Conservation (phyloP, 2,888 invertebrate species). For the Meiosimyza platycephala region DNA sequence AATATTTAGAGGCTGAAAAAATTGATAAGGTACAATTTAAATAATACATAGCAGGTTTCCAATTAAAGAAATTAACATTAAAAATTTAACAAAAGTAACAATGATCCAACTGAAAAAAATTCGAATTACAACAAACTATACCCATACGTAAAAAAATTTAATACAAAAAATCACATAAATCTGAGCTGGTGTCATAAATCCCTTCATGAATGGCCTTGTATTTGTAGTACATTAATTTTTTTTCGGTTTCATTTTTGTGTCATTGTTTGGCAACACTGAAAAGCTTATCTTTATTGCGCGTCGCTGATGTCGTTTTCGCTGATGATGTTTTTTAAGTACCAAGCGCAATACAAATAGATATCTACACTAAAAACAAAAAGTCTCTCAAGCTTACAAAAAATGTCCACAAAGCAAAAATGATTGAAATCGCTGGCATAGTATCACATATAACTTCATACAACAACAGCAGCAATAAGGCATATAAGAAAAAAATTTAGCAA, state of each 20-base stretch:
- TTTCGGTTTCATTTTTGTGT: background rate
- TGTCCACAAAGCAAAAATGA: constrained; percentile 13
- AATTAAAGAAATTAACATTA: too few relatives aligned
- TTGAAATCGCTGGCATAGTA: background rate
- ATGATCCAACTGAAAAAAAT: too few relatives aligned
- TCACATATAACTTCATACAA: background rate
- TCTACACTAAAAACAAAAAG: too few relatives aligned
- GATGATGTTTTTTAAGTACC: constrained; percentile 44
- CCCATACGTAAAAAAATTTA: background rate
- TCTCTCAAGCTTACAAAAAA: background rate
- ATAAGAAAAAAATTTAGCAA: background rate
- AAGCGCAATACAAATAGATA: too few relatives aligned
- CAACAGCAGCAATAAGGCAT: background rate
- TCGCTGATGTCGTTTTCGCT: constrained; percentile 46
- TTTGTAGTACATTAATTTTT: background rate
- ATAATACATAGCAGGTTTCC: too few relatives aligned
- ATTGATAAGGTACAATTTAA: too few relatives aligned
- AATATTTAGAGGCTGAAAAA: too few relatives aligned
- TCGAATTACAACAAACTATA: background rate
- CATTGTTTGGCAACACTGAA: constrained; percentile 23
- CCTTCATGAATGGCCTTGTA: background rate
- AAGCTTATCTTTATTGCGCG: constrained; percentile 50
- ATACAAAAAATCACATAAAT: constrained; percentile 20
- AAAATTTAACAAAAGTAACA: too few relatives aligned
- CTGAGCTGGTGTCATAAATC: constrained; percentile 21